Evolutionary conservation across 2,797 vertebrate genomes (phyloP), one percentile per base, ranked within the genome.

Genomic region (Lepus oiostolus): DNA sequence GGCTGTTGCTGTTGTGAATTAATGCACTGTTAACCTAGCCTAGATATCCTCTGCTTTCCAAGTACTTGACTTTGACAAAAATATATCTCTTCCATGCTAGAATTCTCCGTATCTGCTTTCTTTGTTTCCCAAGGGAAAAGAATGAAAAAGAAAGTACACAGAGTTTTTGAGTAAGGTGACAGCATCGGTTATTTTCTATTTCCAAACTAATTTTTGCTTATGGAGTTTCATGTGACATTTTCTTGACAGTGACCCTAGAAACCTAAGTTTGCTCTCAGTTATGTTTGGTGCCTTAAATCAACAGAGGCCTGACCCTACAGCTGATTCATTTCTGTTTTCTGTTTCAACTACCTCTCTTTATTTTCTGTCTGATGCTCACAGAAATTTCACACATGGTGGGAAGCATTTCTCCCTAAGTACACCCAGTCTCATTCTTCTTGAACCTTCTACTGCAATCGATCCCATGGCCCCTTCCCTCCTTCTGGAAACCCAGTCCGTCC

Each of bases 111-210:
- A 74, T 79, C 72, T 85, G 16, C 32, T 94, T 96, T 92, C 81
- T 83, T 95, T 94, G 52, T 95, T 91, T 85, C 87, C 68, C 88
- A 85, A n/a, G 17, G 26, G 24, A 77, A 96, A 74, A 62, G 11
- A 81, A 81, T 14, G 4, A 17, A 58, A 62, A 65, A 12, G 60
- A 47, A 65, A 81, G 63, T 86, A 24, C 30, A 35, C 0, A 60
- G 24, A 63, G 35, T 28, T 52, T 82, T 63, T 91, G 65, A 72
- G 22, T 42, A n/a, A 87, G 22, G n/a, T 71, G 47, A 79, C 4
- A 1, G 21, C 80, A 58, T 81, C 71, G 24, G 52, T 88, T 75
- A 58, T 72, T 85, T 76, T 70, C 76, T 79, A 19, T 88, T 91
- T 94, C 76, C 85, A 88, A 88, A 79, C n/a, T 68, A 47, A 92